phyloP scores from a whole-genome alignment of 2,113 vertebrate genomes.

The Cephalopholis sonnerati region DNA sequence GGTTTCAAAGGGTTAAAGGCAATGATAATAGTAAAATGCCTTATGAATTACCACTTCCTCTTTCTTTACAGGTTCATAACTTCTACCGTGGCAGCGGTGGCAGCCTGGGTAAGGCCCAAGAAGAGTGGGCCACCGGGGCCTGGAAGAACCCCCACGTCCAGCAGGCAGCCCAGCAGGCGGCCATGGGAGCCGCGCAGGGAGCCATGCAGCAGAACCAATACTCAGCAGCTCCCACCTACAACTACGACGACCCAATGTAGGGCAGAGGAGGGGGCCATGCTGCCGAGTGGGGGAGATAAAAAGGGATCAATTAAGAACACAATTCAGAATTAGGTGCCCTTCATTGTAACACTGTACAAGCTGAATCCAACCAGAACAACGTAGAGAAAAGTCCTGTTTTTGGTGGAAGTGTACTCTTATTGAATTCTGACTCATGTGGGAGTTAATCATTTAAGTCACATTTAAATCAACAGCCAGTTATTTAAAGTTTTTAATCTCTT shows the following conservation, averaged over 20 bases:
- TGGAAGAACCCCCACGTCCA: conserved; percentile 99
- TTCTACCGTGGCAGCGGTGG: conserved; percentile 97
- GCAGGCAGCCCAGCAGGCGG: conserved; percentile 94
- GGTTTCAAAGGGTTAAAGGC: no score
- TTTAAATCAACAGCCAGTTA: conserved; percentile 41
- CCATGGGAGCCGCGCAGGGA: conserved; percentile 93
- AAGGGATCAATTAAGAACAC: conserved; percentile 78
- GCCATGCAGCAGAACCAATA: conserved; percentile 93
- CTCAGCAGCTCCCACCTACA: conserved; percentile 95
- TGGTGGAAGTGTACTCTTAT: conserved; percentile 48
- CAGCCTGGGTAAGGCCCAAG: conserved; percentile 97
- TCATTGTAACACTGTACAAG: conserved; percentile 65
- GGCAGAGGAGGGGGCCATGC: conserved; percentile 48
- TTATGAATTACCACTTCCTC: background rate
- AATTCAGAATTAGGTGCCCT: conserved; percentile 78
- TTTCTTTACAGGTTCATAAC: conserved; percentile 81
- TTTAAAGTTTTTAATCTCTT: conserved; percentile 29
- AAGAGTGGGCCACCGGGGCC: conserved; percentile 96
- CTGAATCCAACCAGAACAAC: conserved; percentile 58
- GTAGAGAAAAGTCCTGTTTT: conserved; percentile 44
- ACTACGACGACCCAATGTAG: conserved; percentile 97
- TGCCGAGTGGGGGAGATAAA: conserved; percentile 61
- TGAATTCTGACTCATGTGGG: conserved; percentile 24
- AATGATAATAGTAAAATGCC: background rate
- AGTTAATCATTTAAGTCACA: conserved; percentile 33